Percentiles rank a stretch among this genome's conserved stretches.
These are phyloP conservation scores for Pegoplata infirma DNA, from an alignment of 2,888 invertebrate genomes.

Conservation along the genomic window DNA sequence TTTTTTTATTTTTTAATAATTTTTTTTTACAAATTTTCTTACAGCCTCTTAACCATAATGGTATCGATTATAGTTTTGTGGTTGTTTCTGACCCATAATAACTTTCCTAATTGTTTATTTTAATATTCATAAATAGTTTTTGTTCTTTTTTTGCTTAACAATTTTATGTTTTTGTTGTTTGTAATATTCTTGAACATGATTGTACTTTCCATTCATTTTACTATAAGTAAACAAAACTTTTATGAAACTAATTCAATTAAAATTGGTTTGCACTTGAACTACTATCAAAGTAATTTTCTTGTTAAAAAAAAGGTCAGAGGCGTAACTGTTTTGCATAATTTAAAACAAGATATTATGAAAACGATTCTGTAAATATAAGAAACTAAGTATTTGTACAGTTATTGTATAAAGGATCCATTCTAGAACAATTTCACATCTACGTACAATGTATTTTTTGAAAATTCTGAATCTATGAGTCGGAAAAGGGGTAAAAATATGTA, in stretches of 20 bases:
- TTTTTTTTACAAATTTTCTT: not conserved
- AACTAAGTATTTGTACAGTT: too few relatives aligned
- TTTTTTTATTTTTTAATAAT: too few relatives aligned
- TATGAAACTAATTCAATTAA: constrained; percentile 52
- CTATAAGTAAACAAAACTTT: constrained; percentile 36
- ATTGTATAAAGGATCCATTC: too few relatives aligned
- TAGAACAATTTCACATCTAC: too few relatives aligned
- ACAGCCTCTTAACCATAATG: not conserved
- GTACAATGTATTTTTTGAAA: too few relatives aligned
- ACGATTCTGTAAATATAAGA: too few relatives aligned
- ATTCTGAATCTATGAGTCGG: too few relatives aligned
- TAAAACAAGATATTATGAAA: too few relatives aligned
- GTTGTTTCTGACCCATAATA: constrained; percentile 13
- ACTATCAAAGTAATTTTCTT: constrained; percentile 32
- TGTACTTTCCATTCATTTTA: constrained; percentile 5
- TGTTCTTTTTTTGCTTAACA: not conserved
- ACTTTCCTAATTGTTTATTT: constrained; percentile 39
- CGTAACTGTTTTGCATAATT: too few relatives aligned
- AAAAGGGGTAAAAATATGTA: too few relatives aligned
- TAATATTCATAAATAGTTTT: constrained; percentile 23
- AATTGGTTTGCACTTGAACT: constrained; percentile 52
- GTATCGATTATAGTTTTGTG: constrained; percentile 19
- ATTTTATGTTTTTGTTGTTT: not conserved
- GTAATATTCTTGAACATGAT: not conserved
- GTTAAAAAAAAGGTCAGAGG: not conserved